phyloP scores from a whole-genome alignment of 2,113 vertebrate species.

The Nyctibius bracteatus region DNA sequence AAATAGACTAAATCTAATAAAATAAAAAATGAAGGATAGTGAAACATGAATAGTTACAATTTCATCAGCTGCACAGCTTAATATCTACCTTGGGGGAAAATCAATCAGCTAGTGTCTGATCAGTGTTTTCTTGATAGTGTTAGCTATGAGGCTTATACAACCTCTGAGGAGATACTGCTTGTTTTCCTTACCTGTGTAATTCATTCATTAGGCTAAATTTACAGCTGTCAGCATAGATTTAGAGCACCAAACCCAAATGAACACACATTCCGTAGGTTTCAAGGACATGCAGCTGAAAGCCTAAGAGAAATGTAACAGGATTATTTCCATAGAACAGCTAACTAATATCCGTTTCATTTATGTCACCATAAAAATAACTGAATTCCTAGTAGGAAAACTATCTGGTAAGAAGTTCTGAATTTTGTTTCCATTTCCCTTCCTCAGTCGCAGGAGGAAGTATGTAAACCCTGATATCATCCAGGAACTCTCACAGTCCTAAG shows the following conservation, averaged over 20 bases:
- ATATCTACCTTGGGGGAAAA: constrained; percentile 29
- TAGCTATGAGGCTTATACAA: constrained; percentile 12
- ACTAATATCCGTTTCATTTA: neutral
- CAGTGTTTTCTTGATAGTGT: constrained; percentile 41
- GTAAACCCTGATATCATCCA: neutral
- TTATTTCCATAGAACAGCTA: neutral
- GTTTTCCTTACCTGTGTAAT: constrained; percentile 59
- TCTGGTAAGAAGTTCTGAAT: neutral
- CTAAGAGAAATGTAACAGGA: neutral
- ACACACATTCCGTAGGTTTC: constrained; percentile 27
- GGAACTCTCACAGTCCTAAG: neutral
- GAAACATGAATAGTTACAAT: constrained; percentile 32
- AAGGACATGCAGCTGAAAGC: constrained; percentile 43
- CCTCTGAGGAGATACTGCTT: constrained; percentile 21
- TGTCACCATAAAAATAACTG: neutral
- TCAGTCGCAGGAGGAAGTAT: neutral
- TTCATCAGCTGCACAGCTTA: constrained; percentile 27
- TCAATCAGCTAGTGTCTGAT: constrained; percentile 40
- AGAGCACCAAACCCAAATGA: neutral
- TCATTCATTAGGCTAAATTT: constrained; percentile 70
- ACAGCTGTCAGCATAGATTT: constrained; percentile 66
- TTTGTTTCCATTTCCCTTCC: neutral
- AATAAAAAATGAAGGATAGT: constrained; percentile 22
- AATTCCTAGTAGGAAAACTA: neutral
- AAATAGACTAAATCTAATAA: constrained; percentile 18